Conservation (phyloP, 2,888 invertebrate genomes). For the Alcis repandata region DNA sequence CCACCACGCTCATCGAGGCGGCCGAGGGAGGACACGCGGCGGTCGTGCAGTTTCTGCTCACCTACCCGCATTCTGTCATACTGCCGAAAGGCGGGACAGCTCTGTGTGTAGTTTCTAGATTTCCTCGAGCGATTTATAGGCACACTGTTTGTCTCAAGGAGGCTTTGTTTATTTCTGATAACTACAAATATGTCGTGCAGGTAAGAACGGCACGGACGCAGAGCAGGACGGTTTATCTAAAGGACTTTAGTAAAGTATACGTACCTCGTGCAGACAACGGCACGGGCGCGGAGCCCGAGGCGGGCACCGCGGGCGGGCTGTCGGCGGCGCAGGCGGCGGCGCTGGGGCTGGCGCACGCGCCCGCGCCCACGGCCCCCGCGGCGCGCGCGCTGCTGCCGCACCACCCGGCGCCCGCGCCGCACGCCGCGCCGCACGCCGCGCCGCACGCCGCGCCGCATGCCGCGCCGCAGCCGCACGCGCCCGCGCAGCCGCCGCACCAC, state of each 20-base stretch:
- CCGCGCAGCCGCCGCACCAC: constrained; percentile 50
- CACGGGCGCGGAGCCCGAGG: constrained; percentile 44
- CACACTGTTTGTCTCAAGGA: too few relatives aligned
- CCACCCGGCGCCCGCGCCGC: constrained; percentile 43
- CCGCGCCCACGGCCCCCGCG: constrained; percentile 69
- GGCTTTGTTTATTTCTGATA: too few relatives aligned
- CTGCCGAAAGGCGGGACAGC: constrained; percentile 88
- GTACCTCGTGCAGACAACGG: constrained; percentile 42
- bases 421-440: constrained; percentile 49
- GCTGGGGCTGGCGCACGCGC: constrained; percentile 74
- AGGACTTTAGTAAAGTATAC: too few relatives aligned
- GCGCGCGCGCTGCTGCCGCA: constrained; percentile 66
- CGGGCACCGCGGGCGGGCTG: constrained; percentile 60
- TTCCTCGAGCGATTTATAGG: too few relatives aligned
- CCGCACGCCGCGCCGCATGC: constrained; percentile 42
- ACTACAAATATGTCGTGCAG: too few relatives aligned
- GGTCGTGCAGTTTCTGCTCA: constrained; percentile 97
- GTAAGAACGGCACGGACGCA: too few relatives aligned
- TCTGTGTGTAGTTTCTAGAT: too few relatives aligned
- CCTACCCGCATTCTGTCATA: constrained; percentile 96
- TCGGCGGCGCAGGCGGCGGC: constrained; percentile 80
- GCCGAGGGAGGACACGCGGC: constrained; percentile 98
- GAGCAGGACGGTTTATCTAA: too few relatives aligned
- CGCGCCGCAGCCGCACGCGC: constrained; percentile 39
- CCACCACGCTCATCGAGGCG: constrained; percentile 98